Percentiles rank a stretch among this genome's conserved stretches.
Conservation (phyloP, 1,140 invertebrate genomes). For the Listronotus oregonensis region DNA sequence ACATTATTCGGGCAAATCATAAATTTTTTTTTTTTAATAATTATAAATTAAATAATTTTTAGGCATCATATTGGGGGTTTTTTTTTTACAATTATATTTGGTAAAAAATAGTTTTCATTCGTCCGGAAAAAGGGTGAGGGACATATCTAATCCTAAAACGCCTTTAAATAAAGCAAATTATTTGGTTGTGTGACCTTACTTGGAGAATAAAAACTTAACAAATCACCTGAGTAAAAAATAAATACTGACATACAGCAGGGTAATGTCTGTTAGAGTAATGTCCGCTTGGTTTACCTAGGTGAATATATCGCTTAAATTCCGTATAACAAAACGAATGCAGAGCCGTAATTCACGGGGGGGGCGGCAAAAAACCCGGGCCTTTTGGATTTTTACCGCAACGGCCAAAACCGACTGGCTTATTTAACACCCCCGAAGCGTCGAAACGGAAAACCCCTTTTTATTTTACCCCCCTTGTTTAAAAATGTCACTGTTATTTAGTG, state of each 20-base stretch:
- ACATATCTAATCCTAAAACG: too few species aligned
- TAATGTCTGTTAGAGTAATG: conserved; percentile 19
- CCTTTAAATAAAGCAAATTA: too few species aligned
- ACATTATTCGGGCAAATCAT: too few species aligned
- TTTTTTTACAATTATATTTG: too few species aligned
- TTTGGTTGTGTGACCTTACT: too few species aligned
- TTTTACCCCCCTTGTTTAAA: conserved; percentile 27
- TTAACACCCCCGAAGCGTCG: conserved; percentile 38
- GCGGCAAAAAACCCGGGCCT: conserved; percentile 52
- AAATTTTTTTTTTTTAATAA: too few species aligned
- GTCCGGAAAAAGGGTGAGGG: too few species aligned
- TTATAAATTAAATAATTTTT: too few species aligned
- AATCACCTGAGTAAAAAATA: background rate
- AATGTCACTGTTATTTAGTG: conserved; percentile 35
- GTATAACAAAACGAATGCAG: conserved; percentile 31
- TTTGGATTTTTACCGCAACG: conserved; percentile 50
- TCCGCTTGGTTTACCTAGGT: conserved; percentile 15
- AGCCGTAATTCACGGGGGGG: conserved; percentile 31
- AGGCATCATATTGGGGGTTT: too few species aligned
- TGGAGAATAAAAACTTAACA: background rate
- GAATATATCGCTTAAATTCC: conserved; percentile 33
- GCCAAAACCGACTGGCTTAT: conserved; percentile 37
- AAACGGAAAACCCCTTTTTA: conserved; percentile 39
- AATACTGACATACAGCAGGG: conserved; percentile 8
- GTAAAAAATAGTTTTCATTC: too few species aligned